phyloP scores from a whole-genome alignment of 2,797 vertebrate genomes.

The Lophius americanus region DNA sequence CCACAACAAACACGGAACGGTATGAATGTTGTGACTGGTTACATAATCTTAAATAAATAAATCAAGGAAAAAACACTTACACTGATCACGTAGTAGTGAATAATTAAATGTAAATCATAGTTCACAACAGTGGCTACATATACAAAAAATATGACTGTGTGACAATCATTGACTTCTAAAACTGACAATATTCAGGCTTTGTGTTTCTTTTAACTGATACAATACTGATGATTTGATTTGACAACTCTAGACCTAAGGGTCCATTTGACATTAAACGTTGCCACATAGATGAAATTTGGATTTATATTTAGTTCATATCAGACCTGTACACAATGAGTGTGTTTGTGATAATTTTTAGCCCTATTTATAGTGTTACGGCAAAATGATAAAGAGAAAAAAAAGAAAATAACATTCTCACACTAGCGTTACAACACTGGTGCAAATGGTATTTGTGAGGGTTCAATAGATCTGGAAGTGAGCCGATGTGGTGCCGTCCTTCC shows the following conservation, averaged over 20 bases:
- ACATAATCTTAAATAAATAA: constrained; percentile 13
- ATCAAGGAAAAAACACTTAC: background rate
- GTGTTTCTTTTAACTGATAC: too few relatives aligned
- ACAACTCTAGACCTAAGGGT: background rate
- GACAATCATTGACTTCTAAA: background rate
- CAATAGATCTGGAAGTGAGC: constrained; percentile 98
- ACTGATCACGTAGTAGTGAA: background rate
- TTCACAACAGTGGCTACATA: constrained; percentile 1
- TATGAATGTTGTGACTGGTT: constrained; percentile 14
- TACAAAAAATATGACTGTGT: constrained; percentile 3
- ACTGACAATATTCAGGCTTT: background rate
- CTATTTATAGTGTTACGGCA: background rate
- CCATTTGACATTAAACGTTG: background rate
- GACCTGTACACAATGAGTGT: background rate
- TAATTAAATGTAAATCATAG: constrained; percentile 10
- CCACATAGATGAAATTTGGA: background rate
- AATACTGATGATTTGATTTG: too few relatives aligned
- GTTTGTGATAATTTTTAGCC: background rate
- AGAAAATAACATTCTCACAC: background rate
- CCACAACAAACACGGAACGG: background rate
- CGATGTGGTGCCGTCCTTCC: constrained; percentile 97
- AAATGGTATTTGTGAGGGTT: constrained; percentile 4
- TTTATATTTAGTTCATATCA: background rate
- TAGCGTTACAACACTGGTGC: background rate
- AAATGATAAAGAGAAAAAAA: background rate